Percentiles rank a stretch among this genome's conserved stretches.
phyloP scores from a whole-genome alignment of 1,140 invertebrate species.

The Macrotrachela quadricornifera region DNA sequence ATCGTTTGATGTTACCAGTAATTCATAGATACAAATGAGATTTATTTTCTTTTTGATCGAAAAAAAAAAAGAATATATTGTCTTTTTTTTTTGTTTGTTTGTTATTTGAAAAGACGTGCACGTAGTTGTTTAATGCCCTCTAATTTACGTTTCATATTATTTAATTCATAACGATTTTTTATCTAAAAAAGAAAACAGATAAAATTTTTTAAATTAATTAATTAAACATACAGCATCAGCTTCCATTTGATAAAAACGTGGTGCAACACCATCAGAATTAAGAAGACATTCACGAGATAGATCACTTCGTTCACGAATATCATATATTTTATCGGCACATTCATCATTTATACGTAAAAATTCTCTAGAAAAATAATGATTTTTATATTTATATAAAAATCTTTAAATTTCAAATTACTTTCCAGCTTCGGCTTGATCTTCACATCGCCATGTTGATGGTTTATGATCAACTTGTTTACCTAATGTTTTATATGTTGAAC shows the following conservation, averaged over 20 bases:
- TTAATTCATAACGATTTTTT: conserved; percentile 9
- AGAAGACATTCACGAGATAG: conserved; percentile 3
- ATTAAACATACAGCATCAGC: conserved; percentile 1
- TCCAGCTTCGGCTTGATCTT: conserved; percentile 8
- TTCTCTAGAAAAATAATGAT: not conserved
- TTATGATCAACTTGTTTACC: conserved; percentile 2
- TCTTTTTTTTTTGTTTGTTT: not conserved
- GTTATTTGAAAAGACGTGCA: not conserved
- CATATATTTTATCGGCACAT: conserved; percentile 9
- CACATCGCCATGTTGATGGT: conserved; percentile 6
- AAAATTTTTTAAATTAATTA: not conserved
- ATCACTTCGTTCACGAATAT: conserved; percentile 6
- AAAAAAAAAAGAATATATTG: too few relatives aligned
- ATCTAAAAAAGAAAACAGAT: not conserved
- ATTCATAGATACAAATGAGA: too few relatives aligned
- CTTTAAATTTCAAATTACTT: not conserved
- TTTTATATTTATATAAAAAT: not conserved
- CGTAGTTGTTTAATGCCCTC: conserved; percentile 6
- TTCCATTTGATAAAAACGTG: conserved; percentile 4
- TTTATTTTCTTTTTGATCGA: too few relatives aligned
- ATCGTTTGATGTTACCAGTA: too few relatives aligned
- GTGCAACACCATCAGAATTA: conserved; percentile 3
- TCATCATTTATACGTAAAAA: conserved; percentile 9
- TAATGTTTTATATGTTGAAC: conserved; percentile 6
- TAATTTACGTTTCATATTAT: conserved; percentile 7